Percentiles rank a stretch among this genome's conserved stretches.
Conservation (phyloP, 1,140 invertebrate genomes). For the Drosophila seguyi region DNA sequence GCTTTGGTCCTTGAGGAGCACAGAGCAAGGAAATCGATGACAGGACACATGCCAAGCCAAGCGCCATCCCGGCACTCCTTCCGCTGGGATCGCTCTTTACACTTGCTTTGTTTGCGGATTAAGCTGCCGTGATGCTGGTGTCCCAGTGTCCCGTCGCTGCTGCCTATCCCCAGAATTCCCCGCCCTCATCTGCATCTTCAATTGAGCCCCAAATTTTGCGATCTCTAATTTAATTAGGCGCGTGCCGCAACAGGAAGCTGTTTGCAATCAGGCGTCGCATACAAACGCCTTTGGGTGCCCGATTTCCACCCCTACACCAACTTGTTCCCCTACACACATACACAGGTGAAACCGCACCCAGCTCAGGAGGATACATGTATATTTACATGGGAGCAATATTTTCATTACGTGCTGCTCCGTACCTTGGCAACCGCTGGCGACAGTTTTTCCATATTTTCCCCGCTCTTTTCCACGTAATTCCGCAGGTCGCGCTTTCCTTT, state of each 20-base stretch:
- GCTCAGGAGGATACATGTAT: neutral
- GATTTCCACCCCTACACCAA: neutral
- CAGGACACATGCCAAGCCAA: slow-evolving; percentile 34
- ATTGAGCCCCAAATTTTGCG: slow-evolving; percentile 58
- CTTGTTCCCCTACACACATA: neutral
- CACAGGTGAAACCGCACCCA: neutral
- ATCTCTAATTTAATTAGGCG: slow-evolving; percentile 80
- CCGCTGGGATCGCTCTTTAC: slow-evolving; percentile 19
- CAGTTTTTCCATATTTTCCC: slow-evolving; percentile 47
- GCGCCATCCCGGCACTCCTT: neutral
- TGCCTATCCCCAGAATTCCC: slow-evolving; percentile 1
- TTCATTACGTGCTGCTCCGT: slow-evolving; percentile 62
- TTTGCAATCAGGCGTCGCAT: slow-evolving; percentile 54
- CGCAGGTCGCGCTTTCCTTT: slow-evolving; percentile 22
- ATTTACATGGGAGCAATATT: slow-evolving; percentile 68
- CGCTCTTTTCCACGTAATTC: slow-evolving; percentile 19
- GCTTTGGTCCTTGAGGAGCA: slow-evolving; percentile 51
- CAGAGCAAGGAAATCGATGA: slow-evolving; percentile 40
- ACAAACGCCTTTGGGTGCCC: slow-evolving; percentile 28
- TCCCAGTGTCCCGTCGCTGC: neutral
- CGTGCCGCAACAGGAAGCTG: slow-evolving; percentile 49
- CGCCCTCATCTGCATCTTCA: slow-evolving; percentile 40
- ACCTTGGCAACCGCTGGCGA: slow-evolving; percentile 36
- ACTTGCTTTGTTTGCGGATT: slow-evolving; percentile 43
- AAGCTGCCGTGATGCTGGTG: slow-evolving; percentile 16